Base-by-base conservation (phyloP, 1,140 invertebrate species). In the Parapsyche elsis region DNA sequence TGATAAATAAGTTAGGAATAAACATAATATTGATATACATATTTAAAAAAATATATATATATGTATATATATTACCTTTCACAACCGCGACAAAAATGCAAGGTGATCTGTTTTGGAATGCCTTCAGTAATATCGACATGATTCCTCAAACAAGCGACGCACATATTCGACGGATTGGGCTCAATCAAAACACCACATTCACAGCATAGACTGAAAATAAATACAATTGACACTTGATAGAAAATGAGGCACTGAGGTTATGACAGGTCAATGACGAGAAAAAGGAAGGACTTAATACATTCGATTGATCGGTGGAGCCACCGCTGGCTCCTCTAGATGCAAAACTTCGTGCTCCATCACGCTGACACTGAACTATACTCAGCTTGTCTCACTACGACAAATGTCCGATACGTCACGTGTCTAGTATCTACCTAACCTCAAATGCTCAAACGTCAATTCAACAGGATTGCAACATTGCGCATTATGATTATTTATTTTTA, bases 131-230 rank as follows among this genome's bases (percentile, higher is more conserved):
- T 99, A 85, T 99, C 98, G 14, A 99, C 93, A 86, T 95, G 91
- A 45, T 94, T 93, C 46, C 97, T 90, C 14, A 99, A 88, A 90
- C 98, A 99, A 21, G 92, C 94, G 0, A 98, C 95, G 88, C 98
- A 99, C 96, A 98, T 99, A 87, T 99, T 99, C 1, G 97, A 92
- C 7, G 97, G 95, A 91, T 99, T 99, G 45, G 98, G 95, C 83
- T 97, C 94, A 59, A 99, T 97, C 14, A 89, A 84, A 59, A 91
- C 90, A 21, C 94, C 95, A 89, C 95, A 97, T 87, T 95, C 92
- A 85, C 95, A 97, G 85, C 95, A 96, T 84, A 94, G 88, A 86
- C 92, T 93, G 30, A 1, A 38, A 38, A 38, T 38, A 38, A 4
- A n/a, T n/a, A n/a, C n/a, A n/a, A n/a, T n/a, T n/a, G 84, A 80